Conservation (phyloP, 2,797 vertebrate species). For the Kryptopterus vitreolus region DNA sequence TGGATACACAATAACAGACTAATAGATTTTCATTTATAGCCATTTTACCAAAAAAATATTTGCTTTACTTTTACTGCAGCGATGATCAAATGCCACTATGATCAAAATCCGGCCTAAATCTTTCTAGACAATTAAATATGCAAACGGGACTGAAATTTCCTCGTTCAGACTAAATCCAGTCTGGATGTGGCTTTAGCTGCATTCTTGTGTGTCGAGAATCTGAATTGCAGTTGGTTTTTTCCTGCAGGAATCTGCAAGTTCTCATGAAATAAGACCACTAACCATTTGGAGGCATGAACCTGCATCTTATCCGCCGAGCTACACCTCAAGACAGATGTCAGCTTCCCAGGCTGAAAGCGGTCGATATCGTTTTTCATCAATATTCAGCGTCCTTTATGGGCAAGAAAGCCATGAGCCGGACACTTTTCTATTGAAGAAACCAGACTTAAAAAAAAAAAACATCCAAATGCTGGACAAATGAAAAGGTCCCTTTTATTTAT, state of each 20-base stretch:
- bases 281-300: not conserved
- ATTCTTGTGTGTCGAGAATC: not conserved
- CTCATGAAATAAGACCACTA: not conserved
- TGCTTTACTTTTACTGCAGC: too few relatives aligned
- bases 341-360: slow-evolving; percentile 1
- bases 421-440: not conserved
- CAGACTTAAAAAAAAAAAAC: not conserved
- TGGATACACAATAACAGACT: too few relatives aligned
- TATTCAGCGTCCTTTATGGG: not conserved
- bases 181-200: not conserved
- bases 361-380: not conserved
- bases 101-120: not conserved
- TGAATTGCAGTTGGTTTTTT: not conserved
- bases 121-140: not conserved
- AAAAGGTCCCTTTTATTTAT: not conserved
- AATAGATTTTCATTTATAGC: too few relatives aligned
- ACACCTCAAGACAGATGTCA: not conserved
- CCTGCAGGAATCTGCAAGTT: not conserved
- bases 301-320: not conserved
- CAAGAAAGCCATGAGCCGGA: not conserved
- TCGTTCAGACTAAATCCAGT: not conserved
- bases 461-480: not conserved
- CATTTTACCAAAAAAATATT: too few relatives aligned
- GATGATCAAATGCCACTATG: too few relatives aligned
- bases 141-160: not conserved